Evolutionary conservation across 2,113 vertebrate genomes (phyloP), one percentile per base, ranked within the genome.

Genomic region (Axis porcinus): DNA sequence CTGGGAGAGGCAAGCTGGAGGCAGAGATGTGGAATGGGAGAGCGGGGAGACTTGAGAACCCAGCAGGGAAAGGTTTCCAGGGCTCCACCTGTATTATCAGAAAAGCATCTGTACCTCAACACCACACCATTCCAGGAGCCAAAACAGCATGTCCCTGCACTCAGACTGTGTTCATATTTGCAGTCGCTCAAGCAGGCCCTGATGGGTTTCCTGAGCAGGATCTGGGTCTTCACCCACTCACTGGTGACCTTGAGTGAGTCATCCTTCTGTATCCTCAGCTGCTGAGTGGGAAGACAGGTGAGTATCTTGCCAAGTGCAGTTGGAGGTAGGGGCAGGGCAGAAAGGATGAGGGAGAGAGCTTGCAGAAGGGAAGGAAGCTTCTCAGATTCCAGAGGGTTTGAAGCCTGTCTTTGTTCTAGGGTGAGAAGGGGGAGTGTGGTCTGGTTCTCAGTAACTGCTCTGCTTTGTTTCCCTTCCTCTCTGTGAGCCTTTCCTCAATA

Each of bases 371-470:
- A 62, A 83, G 52, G 40, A 54, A 94, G 67, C 21, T 7, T 70
- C 86, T 74, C 78, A 52, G 47, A 74, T 79, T 79, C 28, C 95
- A 78, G 76, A 55, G 30, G 25, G 5, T 33, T 84, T 91, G 40
- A 85, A 88, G 33, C 90, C 74, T 62, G 45, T 81, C 45, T 97
- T 89, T 92, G 93, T 96, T 93, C 25, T 85, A 27, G 58, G 23
- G 6, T 54, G 27, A 54, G 62, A 87, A 85, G 19, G 60, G 43
- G 57, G 58, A n/a, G 15, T 33, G 50, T 58, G 23, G 4, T 11
- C 58, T 58, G 6, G 57, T 91, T 90, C 81, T 50, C n/a, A 83
- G 27, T 30, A 86, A 96, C 16, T 47, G 28, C 15, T 43, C 25
- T 58, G 28, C 40, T 88, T 79, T 82, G 8, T 54, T 93, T 85